phyloP scores from a whole-genome alignment of 2,797 vertebrate species.

The Platalea minor region DNA sequence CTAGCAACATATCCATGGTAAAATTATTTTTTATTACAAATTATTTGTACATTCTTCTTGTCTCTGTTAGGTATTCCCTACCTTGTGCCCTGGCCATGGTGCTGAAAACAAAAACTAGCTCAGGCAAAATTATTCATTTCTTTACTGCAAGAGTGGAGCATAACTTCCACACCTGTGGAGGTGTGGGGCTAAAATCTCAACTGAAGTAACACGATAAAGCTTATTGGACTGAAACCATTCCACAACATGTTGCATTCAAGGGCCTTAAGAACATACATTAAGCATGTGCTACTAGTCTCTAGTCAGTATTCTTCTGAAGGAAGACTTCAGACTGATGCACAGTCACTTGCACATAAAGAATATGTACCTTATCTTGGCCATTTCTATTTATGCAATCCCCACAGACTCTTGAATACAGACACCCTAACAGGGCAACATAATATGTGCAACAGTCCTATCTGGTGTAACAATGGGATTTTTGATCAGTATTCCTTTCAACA shows the following conservation, averaged over 20 bases:
- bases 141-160: not conserved
- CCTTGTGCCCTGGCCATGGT: conserved; percentile 39
- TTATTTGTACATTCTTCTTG: accelerated
- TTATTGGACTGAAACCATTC: not conserved
- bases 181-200: not conserved
- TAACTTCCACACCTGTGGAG: not conserved
- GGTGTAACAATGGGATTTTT: not conserved
- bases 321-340: not conserved
- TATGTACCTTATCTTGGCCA: not conserved
- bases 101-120: not conserved
- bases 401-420: not conserved
- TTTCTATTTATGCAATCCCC: not conserved
- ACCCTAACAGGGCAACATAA: not conserved
- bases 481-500: not conserved
- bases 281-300: not conserved
- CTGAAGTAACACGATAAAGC: not conserved
- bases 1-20: not conserved
- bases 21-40: not conserved
- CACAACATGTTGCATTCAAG: not conserved
- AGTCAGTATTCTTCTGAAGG: not conserved
- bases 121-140: not conserved
- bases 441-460: not conserved
- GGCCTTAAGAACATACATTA: not conserved
- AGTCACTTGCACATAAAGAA: not conserved
- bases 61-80: accelerated